Base-by-base conservation (phyloP, 2,113 vertebrate species). In the Ciconia maguari region DNA sequence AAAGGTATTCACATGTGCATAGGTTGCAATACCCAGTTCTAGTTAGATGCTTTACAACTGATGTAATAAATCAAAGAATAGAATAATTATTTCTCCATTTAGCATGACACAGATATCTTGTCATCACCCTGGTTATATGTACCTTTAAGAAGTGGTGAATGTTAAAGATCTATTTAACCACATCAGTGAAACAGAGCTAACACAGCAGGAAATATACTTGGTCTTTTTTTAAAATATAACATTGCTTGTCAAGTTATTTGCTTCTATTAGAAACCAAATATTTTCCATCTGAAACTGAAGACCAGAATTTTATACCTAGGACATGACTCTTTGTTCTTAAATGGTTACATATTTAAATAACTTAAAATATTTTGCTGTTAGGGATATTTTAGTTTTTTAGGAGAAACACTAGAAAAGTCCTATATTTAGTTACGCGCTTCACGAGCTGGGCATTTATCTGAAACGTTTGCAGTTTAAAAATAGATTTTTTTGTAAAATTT, bases 31-130 rank as follows among this genome's bases (percentile, higher is more conserved):
- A 46, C 70, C 66, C 80, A 54, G 57, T 36, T 82, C 25, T 7
- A 81, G 75, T 90, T 72, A 86, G 95, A 91, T 94, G 87, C 94
- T 96, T 96, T 96, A 89, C 94, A 96, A 65, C 70, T 96, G 64
- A 86, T 94, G 88, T 83, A 97, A 97, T 97, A 96, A 97, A 96
- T 97, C 97, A 95, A 95, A 97, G 94, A 95, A 94, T 93, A 96
- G 82, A 89, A 97, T 91, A 87, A 94, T 95, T 94, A 91, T 95
- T 95, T 93, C 68, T 86, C 61, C 74, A 86, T 83, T 97, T 96
- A 71, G 87, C 65, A 11, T 75, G 95, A 94, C 91, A 95, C 6
- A 52, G 82, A 72, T 91, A 78, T 90, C 88, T 93, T 95, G 91
- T 95, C 94, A 80, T 95, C 46, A 3, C 62, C 66, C 58, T 62